Evolutionary conservation across 2,888 invertebrate genomes (phyloP), one percentile per base, ranked within the genome.

Genomic region (Campaea margaritaria): DNA sequence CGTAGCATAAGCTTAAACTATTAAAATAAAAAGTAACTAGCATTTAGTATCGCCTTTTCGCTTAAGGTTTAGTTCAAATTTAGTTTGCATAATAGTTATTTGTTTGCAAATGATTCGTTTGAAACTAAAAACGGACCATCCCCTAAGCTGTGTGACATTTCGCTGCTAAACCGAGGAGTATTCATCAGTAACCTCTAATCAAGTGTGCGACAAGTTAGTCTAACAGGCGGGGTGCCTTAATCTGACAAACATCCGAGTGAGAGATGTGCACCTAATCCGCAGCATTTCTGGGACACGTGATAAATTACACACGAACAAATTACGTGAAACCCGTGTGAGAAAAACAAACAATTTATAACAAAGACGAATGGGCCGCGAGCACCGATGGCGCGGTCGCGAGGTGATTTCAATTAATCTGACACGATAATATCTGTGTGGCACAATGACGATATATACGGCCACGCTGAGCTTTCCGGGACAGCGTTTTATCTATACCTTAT

Each of bases 291-390:
- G 72, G 80, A 79, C 83, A 76, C 63, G 81, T 87, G 87, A 89
- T 82, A 86, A 87, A 88, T 90, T 86, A 85, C 84, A 74, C 66
- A 58, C 63, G 80, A 78, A 83, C 85, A 86, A 86, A 89, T 88
- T 84, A 86, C 85, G 75, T 73, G 78, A 72, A 78, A 77, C 78
- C 74, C 74, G 72, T 72, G 76, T 68, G 75, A 77, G 82, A 85
- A 86, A 88, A 88, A 89, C 86, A 85, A 86, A 86, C 81, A 85
- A 87, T 88, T 88, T 87, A 81, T 89, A 86, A 86, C 76, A 78
- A 81, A 83, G 87, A 87, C 83, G 81, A 84, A 86, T 79, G 84
- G 79, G 77, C 53, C 56, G 56, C 51, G 62, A 62, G 62, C 65
- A 68, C 68, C 54, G 51, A 54, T 62, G 48, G 28, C 16, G 58